Conservation (phyloP, 2,888 invertebrate genomes). For the Neuroscelio doddi region DNA sequence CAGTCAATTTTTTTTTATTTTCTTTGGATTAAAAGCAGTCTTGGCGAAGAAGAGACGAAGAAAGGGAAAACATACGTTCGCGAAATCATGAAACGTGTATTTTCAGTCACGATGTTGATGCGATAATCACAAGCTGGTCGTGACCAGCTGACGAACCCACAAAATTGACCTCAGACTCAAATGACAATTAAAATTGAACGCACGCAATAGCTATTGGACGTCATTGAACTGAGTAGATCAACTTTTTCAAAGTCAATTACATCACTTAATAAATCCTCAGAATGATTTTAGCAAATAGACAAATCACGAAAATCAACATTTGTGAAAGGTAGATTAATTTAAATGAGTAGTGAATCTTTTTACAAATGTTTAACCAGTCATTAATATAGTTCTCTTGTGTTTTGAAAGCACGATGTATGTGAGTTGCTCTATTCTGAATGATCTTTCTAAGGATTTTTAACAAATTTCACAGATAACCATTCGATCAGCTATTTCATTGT, state of each 20-base stretch:
- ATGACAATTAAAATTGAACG: conserved; percentile 5
- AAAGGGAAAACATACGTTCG: conserved; percentile 33
- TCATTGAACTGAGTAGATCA: no score
- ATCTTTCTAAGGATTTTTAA: no score
- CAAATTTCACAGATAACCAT: no score
- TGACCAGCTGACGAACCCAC: conserved; percentile 15
- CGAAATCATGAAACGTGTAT: conserved; percentile 21
- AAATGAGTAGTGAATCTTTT: no score
- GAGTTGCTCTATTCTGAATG: no score
- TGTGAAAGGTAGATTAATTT: no score
- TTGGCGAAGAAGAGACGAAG: conserved; percentile 49
- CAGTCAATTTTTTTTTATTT: conserved; percentile 57
- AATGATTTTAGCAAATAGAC: no score
- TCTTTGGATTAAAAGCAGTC: conserved; percentile 67
- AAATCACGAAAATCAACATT: neutral
- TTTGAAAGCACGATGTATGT: no score
- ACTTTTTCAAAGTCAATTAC: no score
- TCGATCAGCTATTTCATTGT: conserved; percentile 66
- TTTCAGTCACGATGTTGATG: conserved; percentile 30
- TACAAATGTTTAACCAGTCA: no score
- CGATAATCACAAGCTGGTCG: conserved; percentile 28
- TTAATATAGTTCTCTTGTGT: no score
- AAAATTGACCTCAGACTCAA: conserved; percentile 1
- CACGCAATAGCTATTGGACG: conserved; percentile 34
- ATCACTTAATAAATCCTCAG: no score